Base-by-base conservation (phyloP, 2,888 invertebrate species). In the Spodoptera exigua region DNA sequence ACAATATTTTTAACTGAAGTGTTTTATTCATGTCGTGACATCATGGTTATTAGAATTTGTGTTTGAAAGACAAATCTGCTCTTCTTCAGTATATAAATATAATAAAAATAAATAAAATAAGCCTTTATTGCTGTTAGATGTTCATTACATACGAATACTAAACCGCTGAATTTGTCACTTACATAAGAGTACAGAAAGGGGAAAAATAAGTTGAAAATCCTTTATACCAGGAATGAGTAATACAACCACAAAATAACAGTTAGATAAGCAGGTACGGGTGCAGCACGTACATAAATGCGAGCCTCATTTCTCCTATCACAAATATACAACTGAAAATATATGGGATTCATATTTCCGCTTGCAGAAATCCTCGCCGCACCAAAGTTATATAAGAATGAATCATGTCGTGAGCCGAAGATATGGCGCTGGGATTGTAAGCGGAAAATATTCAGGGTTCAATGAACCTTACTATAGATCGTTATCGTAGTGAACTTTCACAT, bases 381-480 rank as follows among this genome's bases (percentile, higher is more conserved):
- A 52, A 41, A 45, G 58, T 61, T 70, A 70, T 61, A 59, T 70
- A 66, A 59, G 51, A 61, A 58, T 70, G 58, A 66, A 59, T 59
- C 58, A 54, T 62, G 53, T 60, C 60, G 44, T 45, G 49, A 27
- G 35, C 47, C 62, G 51, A 57, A 62, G 56, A 70, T 57, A 16
- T 44, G 41, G 39, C 34, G 12, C 43, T 36, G 43, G 43, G 36
- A 51, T 53, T 44, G 41, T 32, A 40, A 27, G 44, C 53, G 60
- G 60, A 13, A 60, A 61, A 65, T 70, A 32, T 57, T 60, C 36
- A 18, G 16, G 49, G 61, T 61, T 61, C 71, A 64, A 46, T 60
- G 60, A 63, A 63, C 55, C 49, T 34, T 21, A 18, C 47, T 14
- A 37, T 17, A 43, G 48, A 60, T 9, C 9, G 27, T 27, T 51